Conservation (phyloP, 2,113 vertebrate genomes). For the Promerops cafer region DNA sequence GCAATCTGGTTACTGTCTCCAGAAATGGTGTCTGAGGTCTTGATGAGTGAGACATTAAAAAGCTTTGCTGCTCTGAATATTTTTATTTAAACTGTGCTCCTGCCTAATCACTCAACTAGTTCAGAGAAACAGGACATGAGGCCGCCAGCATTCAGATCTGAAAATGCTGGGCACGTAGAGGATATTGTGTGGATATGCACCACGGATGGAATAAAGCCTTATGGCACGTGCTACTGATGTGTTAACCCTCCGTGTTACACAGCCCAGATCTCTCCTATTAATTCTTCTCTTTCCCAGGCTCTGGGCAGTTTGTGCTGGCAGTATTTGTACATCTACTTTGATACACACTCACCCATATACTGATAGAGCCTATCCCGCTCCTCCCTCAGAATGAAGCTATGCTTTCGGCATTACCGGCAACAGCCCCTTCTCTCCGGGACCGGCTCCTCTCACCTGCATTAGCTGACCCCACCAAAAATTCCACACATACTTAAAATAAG, state of each 20-base stretch:
- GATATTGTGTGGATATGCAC: neutral
- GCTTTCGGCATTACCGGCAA: accelerated
- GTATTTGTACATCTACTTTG: neutral
- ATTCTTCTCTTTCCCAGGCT: neutral
- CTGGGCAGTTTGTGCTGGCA: neutral
- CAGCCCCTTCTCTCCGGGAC: neutral
- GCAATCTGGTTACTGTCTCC: neutral
- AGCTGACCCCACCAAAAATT: neutral
- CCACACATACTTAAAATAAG: neutral
- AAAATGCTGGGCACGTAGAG: accelerated
- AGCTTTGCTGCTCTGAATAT: neutral
- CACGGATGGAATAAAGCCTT: neutral
- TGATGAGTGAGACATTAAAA: neutral
- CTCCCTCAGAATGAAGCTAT: neutral
- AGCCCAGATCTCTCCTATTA: neutral
- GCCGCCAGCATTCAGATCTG: neutral
- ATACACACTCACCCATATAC: neutral
- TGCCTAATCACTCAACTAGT: neutral
- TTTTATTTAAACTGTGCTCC: neutral
- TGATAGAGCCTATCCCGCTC: neutral
- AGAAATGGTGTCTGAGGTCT: neutral
- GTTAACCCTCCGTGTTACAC: neutral
- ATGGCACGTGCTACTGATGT: accelerated
- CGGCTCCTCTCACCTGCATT: neutral
- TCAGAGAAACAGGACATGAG: neutral